These are phyloP conservation scores for Cosmopolites sordidus DNA, from an alignment of 2,888 invertebrate species.

Conservation along the genomic window DNA sequence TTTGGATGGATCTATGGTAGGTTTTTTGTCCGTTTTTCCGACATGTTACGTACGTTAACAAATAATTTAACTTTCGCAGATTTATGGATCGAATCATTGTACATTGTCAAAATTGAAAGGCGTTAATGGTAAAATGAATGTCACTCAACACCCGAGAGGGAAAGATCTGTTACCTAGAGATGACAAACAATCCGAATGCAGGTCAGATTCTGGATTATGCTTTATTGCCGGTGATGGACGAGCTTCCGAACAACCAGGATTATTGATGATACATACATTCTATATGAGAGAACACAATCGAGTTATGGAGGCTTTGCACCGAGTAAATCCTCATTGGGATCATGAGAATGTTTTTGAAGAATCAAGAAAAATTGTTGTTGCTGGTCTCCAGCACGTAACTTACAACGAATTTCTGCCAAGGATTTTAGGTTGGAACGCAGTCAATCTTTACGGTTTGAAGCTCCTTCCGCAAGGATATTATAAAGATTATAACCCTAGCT, in stretches of 20 bases:
- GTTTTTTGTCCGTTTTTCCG: too few species aligned
- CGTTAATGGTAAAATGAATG: conserved; percentile 76
- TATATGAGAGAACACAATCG: conserved; percentile 89
- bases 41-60: too few species aligned
- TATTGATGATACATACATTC: conserved; percentile 83
- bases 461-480: conserved; percentile 65
- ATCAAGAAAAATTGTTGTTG: conserved; percentile 72
- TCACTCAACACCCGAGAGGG: conserved; percentile 71
- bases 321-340: conserved; percentile 86
- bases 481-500: conserved; percentile 82
- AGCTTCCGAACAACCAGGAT: conserved; percentile 87
- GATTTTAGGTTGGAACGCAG: conserved; percentile 85
- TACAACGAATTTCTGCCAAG: conserved; percentile 90
- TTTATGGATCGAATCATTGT: conserved; percentile 23
- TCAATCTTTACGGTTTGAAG: conserved; percentile 83
- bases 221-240: conserved; percentile 87
- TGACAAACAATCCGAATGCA: conserved; percentile 80
- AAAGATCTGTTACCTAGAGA: conserved; percentile 79
- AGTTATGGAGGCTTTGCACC: conserved; percentile 70
- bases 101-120: conserved; percentile 44
- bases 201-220: conserved; percentile 78
- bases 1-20: conserved; percentile 69
- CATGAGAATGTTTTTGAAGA: conserved; percentile 79
- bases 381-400: conserved; percentile 73
- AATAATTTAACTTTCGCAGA: too few species aligned